phyloP scores from a whole-genome alignment of 1,140 invertebrate species.

The Pachypeltis micranthus region DNA sequence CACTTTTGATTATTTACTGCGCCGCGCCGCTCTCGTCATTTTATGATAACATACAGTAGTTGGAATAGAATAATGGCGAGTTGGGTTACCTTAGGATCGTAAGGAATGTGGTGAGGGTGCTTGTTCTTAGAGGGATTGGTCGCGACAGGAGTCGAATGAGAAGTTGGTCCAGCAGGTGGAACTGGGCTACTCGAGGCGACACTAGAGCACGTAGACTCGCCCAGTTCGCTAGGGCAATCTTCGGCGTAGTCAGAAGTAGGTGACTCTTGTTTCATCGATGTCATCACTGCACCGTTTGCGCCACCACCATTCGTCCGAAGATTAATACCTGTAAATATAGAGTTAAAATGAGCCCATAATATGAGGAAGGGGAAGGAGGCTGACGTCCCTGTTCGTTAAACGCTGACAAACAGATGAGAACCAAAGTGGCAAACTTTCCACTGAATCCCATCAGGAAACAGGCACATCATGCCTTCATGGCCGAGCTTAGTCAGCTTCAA shows the following conservation, averaged over 20 bases:
- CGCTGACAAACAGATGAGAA: no score
- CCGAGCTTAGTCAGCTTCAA: no score
- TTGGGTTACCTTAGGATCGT: slow-evolving; percentile 47
- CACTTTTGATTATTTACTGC: no score
- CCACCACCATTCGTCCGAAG: slow-evolving; percentile 27
- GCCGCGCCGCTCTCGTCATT: no score
- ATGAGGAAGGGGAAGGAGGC: no score
- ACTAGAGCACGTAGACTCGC: slow-evolving; percentile 27
- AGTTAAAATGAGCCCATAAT: no score
- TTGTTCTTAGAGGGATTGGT: slow-evolving; percentile 40
- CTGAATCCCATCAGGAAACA: no score
- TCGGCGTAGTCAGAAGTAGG: slow-evolving; percentile 31
- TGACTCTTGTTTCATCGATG: slow-evolving; percentile 26
- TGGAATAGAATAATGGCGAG: no score
- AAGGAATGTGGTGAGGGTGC: slow-evolving; percentile 59
- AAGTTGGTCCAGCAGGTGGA: slow-evolving; percentile 7
- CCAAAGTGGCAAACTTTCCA: no score
- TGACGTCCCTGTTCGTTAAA: no score
- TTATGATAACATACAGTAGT: no score
- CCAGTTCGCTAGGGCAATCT: slow-evolving; percentile 26
- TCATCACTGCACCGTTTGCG: background rate
- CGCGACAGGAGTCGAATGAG: slow-evolving; percentile 5
- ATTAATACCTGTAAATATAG: slow-evolving; percentile 42
- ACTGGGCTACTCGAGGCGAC: slow-evolving; percentile 24
- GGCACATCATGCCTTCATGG: no score